Base-by-base conservation (phyloP, 1,140 invertebrate genomes). In the Bombus waltoni region DNA sequence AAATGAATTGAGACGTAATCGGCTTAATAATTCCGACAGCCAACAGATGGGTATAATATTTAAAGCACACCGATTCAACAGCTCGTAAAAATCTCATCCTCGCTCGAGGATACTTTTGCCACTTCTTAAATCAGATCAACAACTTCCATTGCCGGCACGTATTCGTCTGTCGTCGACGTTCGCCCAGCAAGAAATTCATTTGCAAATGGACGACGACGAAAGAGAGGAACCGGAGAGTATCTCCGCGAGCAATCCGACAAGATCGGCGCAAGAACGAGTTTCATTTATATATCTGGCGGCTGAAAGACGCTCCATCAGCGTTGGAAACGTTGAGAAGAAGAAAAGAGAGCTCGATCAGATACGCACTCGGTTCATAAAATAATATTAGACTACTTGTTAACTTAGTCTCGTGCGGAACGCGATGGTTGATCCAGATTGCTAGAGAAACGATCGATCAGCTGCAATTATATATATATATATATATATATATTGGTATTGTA, bases 131-230 rank as follows among this genome's bases (percentile, higher is more conserved):
- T 80, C 65, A 53, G 42, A 80, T 80, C 11, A 40, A 28, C 38
- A n/a, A 28, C 22, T 28, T 53, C 10, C 22, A 11, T 15, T 35
- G 68, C 9, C 10, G 10, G 11, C 10, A 10, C 28, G n/a, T 47
- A 44, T 44, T 1, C 42, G 38, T 59, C 74, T 59, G 47, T 71
- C 38, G 35, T 47, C 44, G 10, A 68, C 40, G 42, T 32, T 13
- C 40, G 18, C 1, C 4, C 22, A 3, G n/a, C 42, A 18, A 32
- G 38, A 70, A 44, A 83, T 83, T 83, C 40, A 83, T 83, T 83
- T 77, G 81, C 74, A 78, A 83, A 77, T 78, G 74, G 62, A 83
- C 18, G 28, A 8, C 53, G 32, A 42, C 47, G 44, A 42, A 66
- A 35, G 35, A 32, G n/a, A 13, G 32, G 53, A 75, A 62, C n/a